Percentiles rank a stretch among this genome's conserved stretches.
These are phyloP conservation scores for Amphimallon solstitiale DNA, from an alignment of 2,888 invertebrate species.

Conservation along the genomic window DNA sequence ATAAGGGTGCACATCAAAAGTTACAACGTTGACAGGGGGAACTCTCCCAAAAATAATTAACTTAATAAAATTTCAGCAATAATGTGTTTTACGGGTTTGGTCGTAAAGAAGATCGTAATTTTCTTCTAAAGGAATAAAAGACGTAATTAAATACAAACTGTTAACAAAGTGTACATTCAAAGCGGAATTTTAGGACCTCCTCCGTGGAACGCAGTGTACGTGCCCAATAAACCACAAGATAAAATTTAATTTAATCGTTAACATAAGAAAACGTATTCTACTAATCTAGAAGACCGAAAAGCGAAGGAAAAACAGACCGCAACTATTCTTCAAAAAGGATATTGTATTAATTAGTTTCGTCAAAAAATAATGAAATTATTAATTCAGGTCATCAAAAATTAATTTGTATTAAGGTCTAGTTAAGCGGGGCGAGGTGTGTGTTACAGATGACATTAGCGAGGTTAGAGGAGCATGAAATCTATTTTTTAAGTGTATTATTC, in stretches of 20 bases:
- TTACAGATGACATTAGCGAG: background rate
- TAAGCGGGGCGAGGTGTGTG: background rate
- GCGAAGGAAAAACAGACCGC: conserved; percentile 7
- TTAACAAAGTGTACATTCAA: conserved; percentile 19
- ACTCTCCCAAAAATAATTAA: background rate
- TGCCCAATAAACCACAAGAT: conserved; percentile 28
- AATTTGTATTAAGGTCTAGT: conserved; percentile 6
- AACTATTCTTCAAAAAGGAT: conserved; percentile 4
- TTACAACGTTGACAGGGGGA: too few species aligned
- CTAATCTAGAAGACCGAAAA: background rate
- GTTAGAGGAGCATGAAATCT: conserved; percentile 3
- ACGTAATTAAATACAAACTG: conserved; percentile 22
- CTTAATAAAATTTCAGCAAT: background rate
- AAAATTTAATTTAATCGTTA: conserved; percentile 28
- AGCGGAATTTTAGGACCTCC: conserved; percentile 2
- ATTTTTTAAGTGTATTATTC: conserved; percentile 2
- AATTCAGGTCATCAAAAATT: background rate
- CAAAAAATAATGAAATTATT: background rate
- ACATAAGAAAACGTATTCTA: conserved; percentile 8
- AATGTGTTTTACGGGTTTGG: conserved; percentile 7
- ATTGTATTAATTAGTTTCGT: conserved; percentile 2
- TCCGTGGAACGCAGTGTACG: conserved; percentile 1
- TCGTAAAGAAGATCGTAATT: conserved; percentile 1
- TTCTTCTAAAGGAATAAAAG: conserved; percentile 18
- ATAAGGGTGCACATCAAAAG: too few species aligned